Evolutionary conservation across 2,888 invertebrate genomes (phyloP).

Genomic region (Ennomos fuscantarius): DNA sequence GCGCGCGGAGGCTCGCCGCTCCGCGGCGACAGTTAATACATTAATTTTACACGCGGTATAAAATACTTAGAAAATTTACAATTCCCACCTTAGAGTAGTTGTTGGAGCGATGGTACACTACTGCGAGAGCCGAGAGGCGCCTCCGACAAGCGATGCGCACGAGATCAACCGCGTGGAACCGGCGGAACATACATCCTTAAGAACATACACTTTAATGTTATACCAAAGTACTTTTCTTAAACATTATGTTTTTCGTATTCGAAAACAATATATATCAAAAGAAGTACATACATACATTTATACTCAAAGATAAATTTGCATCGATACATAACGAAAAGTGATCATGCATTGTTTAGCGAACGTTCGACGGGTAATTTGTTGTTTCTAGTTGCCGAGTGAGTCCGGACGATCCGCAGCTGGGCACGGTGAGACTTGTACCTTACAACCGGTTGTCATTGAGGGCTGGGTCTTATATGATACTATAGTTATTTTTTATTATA

Average conservation of each 20-base stretch:
- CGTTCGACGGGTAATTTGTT: slow-evolving; percentile 33
- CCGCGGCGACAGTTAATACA: slow-evolving; percentile 64
- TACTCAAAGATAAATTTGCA: slow-evolving; percentile 71
- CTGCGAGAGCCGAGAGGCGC: slow-evolving; percentile 32
- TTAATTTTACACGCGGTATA: slow-evolving; percentile 79
- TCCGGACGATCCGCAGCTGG: slow-evolving; percentile 12
- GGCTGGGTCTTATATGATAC: slow-evolving; percentile 81
- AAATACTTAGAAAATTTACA: slow-evolving; percentile 85
- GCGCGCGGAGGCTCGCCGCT: slow-evolving; percentile 56
- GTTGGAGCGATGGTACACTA: slow-evolving; percentile 55
- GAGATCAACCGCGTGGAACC: slow-evolving; percentile 63
- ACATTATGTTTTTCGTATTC: slow-evolving; percentile 74
- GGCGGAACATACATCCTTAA: slow-evolving; percentile 63
- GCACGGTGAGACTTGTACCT: slow-evolving; percentile 47
- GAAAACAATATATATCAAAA: slow-evolving; percentile 82
- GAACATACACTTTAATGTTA: slow-evolving; percentile 77
- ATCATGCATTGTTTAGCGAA: slow-evolving; percentile 19
- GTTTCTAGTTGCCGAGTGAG: slow-evolving; percentile 10
- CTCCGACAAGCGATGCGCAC: slow-evolving; percentile 42
- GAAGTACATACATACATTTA: slow-evolving; percentile 69
- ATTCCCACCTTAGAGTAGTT: slow-evolving; percentile 71
- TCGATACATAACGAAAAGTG: slow-evolving; percentile 55
- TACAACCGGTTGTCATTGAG: slow-evolving; percentile 72
- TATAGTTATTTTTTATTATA: slow-evolving; percentile 82
- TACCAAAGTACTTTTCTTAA: slow-evolving; percentile 80